Percentiles rank a stretch among this genome's conserved stretches.
Conservation (phyloP, 2,113 vertebrate genomes). For the Pimephales promelas region DNA sequence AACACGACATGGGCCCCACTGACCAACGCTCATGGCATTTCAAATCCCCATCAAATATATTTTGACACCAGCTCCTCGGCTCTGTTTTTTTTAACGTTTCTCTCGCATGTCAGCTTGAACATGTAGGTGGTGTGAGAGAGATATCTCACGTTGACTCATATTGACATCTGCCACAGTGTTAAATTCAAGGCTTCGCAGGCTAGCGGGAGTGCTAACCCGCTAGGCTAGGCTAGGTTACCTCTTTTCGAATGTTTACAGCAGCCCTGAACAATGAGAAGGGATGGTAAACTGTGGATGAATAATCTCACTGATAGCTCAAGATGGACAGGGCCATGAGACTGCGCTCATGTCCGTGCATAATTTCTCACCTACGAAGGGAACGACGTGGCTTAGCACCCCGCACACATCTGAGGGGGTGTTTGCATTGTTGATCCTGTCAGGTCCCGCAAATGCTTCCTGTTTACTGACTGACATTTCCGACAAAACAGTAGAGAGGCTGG, state of each 20-base stretch:
- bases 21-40: constrained; percentile 32
- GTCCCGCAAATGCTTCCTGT: constrained; percentile 34
- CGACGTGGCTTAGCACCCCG: constrained; percentile 10
- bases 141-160: constrained; percentile 69
- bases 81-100: constrained; percentile 17
- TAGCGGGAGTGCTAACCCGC: constrained; percentile 29
- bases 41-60: not conserved
- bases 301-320: constrained; percentile 5
- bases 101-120: constrained; percentile 55
- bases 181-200: constrained; percentile 45
- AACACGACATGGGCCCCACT: not conserved
- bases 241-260: constrained; percentile 8
- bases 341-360: constrained; percentile 15
- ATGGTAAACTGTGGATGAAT: constrained; percentile 43
- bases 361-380: constrained; percentile 6
- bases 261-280: constrained; percentile 32
- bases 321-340: not conserved
- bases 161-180: constrained; percentile 68
- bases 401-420: constrained; percentile 6
- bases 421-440: constrained; percentile 38
- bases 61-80: constrained; percentile 3
- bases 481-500: constrained; percentile 35
- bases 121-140: constrained; percentile 61
- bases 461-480: constrained; percentile 54
- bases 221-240: constrained; percentile 40